These are phyloP conservation scores for Saguinus midas DNA, from an alignment of 2,113 vertebrate genomes.

Conservation along the genomic window DNA sequence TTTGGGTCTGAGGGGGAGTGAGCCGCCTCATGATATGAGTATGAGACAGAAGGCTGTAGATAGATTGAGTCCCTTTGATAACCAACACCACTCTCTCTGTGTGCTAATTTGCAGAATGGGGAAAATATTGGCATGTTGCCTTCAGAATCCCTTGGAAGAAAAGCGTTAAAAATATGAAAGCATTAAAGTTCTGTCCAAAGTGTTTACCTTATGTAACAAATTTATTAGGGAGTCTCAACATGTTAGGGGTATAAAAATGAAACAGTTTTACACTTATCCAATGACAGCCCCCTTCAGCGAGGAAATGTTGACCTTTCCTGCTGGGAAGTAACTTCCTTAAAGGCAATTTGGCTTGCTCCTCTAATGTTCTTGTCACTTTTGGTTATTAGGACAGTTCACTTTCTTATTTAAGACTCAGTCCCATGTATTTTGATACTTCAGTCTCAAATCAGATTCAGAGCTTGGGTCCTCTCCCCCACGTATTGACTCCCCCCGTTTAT, in stretches of 20 bases:
- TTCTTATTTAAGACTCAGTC: background rate
- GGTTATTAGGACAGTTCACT: background rate
- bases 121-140: constrained; percentile 8
- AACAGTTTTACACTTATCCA: background rate
- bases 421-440: background rate
- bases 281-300: background rate
- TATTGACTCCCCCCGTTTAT: background rate
- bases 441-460: background rate
- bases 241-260: constrained; percentile 13
- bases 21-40: background rate
- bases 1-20: constrained; percentile 59
- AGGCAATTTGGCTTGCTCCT: background rate
- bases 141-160: constrained; percentile 46
- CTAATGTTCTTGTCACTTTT: background rate
- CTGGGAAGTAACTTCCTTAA: background rate
- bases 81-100: background rate
- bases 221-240: constrained; percentile 43
- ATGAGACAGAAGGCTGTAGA: constrained; percentile 44
- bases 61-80: background rate
- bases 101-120: constrained; percentile 47
- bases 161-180: constrained; percentile 55
- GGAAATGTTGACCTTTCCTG: background rate
- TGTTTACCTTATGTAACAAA: constrained; percentile 52
- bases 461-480: too few relatives aligned
- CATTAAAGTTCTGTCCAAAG: constrained; percentile 23